Conservation (phyloP, 92 coral and sea anemone species). For the Heliopora coerulea region DNA sequence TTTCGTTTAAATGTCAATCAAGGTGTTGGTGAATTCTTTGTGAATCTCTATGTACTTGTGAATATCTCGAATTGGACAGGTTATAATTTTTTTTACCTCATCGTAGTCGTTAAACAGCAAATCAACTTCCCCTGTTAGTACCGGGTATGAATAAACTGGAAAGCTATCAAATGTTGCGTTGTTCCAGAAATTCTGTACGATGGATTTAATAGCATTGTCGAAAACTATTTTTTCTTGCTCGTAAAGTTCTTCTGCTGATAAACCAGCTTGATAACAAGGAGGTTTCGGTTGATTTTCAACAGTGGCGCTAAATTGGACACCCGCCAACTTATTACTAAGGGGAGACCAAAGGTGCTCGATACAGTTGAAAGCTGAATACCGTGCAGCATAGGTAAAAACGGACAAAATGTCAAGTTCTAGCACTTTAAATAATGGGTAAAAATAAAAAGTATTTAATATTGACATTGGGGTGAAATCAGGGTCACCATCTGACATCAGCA, state of each 20-base stretch:
- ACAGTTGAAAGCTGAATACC: constrained; percentile 56
- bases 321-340: constrained; percentile 47
- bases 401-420: constrained; percentile 46
- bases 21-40: constrained; percentile 46
- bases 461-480: constrained; percentile 9
- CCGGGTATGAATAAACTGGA: neutral
- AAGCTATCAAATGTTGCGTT: constrained; percentile 21
- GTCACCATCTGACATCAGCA: too few species aligned
- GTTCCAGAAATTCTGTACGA: constrained; percentile 13
- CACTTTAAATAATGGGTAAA: constrained; percentile 42
- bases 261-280: constrained; percentile 39
- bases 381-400: constrained; percentile 50
- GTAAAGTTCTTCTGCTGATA: constrained; percentile 21
- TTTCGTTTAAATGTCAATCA: constrained; percentile 48
- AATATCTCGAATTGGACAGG: neutral
- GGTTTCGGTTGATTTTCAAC: constrained; percentile 38
- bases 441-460: constrained; percentile 33
- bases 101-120: constrained; percentile 6
- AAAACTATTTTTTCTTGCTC: constrained; percentile 40
- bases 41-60: constrained; percentile 26
- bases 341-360: constrained; percentile 61
- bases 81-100: neutral
- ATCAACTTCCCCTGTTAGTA: neutral
- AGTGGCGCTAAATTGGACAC: constrained; percentile 36
- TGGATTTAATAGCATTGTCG: constrained; percentile 39